Conservation (phyloP, 2,888 invertebrate genomes). For the Drosophila sordidapex region DNA sequence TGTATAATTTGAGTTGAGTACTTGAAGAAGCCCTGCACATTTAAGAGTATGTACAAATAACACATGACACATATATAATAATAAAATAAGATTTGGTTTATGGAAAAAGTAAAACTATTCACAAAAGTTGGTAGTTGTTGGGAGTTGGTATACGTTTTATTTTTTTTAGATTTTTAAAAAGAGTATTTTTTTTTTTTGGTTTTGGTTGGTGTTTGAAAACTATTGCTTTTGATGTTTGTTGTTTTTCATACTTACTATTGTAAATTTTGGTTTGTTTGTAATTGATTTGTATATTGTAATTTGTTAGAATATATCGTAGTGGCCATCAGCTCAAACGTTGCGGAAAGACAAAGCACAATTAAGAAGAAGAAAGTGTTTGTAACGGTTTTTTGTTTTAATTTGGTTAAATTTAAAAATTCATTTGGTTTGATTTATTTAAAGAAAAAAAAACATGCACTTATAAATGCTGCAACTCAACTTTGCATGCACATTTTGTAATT, state of each 20-base stretch:
- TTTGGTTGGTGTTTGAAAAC: slow-evolving; percentile 36
- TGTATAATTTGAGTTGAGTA: slow-evolving; percentile 33
- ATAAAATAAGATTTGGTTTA: slow-evolving; percentile 15
- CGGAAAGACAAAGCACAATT: slow-evolving; percentile 86
- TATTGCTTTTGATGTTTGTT: slow-evolving; percentile 49
- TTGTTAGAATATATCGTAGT: slow-evolving; percentile 83
- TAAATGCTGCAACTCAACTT: slow-evolving; percentile 34
- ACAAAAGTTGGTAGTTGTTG: slow-evolving; percentile 56
- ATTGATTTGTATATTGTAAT: slow-evolving; percentile 81
- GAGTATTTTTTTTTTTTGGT: slow-evolving; percentile 22
- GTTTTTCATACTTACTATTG: slow-evolving; percentile 84
- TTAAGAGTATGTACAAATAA: slow-evolving; percentile 35
- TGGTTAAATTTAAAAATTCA: slow-evolving; percentile 48
- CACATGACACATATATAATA: slow-evolving; percentile 34
- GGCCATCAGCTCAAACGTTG: slow-evolving; percentile 85
- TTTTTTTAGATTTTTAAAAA: slow-evolving; percentile 34
- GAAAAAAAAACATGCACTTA: slow-evolving; percentile 51
- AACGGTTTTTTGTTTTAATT: slow-evolving; percentile 53
- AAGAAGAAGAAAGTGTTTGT: slow-evolving; percentile 81
- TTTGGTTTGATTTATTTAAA: slow-evolving; percentile 34
- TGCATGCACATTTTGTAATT: slow-evolving; percentile 47
- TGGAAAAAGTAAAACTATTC: slow-evolving; percentile 47
- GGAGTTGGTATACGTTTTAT: slow-evolving; percentile 29
- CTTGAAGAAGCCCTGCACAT: slow-evolving; percentile 44
- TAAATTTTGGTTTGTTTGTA: slow-evolving; percentile 81